A percentile compares a stretch with the other conserved stretches of the same genome.
Evolutionary conservation across 2,113 vertebrate genomes (phyloP).

Genomic region (Cyphomyrus plagiostoma): DNA sequence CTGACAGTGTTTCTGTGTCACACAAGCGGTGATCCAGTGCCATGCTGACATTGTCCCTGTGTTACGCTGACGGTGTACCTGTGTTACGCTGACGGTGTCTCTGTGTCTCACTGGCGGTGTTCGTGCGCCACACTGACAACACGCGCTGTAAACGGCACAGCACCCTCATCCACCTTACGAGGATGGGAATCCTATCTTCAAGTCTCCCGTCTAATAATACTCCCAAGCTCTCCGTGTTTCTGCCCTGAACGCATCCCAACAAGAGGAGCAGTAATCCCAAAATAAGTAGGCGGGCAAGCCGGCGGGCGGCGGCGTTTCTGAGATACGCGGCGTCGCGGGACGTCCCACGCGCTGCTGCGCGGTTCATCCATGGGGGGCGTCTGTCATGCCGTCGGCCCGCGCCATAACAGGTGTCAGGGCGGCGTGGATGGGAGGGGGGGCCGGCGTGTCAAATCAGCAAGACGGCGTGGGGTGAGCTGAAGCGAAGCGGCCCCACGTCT

Average conservation of each 20-base stretch:
- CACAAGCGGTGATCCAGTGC: not conserved
- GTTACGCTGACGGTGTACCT: not conserved
- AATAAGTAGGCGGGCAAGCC: not conserved
- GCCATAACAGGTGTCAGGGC: slow-evolving; percentile 13
- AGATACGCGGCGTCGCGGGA: not conserved
- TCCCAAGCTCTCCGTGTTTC: not conserved
- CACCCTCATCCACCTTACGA: not conserved
- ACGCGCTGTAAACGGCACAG: not conserved
- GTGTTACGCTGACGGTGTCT: rapidly evolving
- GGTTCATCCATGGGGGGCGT: not conserved
- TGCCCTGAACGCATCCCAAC: not conserved
- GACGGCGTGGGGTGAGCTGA: not conserved
- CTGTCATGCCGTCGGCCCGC: not conserved
- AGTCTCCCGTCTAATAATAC: not conserved
- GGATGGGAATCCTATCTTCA: not conserved
- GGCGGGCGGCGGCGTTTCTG: not conserved
- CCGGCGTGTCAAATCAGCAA: slow-evolving; percentile 2
- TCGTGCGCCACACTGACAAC: not conserved
- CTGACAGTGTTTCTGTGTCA: not conserved
- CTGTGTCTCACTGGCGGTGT: not conserved
- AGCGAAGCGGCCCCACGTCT: not conserved
- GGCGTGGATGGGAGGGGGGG: not conserved
- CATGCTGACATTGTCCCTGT: not conserved
- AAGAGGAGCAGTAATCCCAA: not conserved
- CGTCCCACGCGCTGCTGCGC: not conserved